Evolutionary conservation across 1,140 invertebrate genomes (phyloP).

Genomic region (Mercenaria mercenaria): DNA sequence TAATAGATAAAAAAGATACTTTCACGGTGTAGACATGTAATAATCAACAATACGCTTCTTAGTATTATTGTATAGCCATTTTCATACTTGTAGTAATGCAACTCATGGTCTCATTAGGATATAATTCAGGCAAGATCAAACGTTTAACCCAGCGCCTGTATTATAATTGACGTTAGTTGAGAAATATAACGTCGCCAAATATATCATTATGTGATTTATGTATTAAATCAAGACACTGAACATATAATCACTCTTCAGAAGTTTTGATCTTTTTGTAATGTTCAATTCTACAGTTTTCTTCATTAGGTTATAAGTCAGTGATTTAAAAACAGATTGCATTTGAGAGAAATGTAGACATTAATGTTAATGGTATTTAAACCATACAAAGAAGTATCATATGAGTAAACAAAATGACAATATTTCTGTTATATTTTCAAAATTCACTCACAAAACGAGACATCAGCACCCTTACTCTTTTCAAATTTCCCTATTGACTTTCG

Average conservation of each 20-base stretch:
- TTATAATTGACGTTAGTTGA: background rate
- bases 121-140: slow-evolving; percentile 12
- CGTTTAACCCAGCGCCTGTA: background rate
- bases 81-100: background rate
- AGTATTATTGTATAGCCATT: no score
- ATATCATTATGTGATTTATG: background rate
- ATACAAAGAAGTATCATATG: no score
- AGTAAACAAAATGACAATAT: no score
- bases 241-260: background rate
- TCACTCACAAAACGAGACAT: background rate
- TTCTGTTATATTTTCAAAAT: no score
- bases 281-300: background rate
- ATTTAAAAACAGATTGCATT: no score
- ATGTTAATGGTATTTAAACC: no score
- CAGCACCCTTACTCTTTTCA: background rate
- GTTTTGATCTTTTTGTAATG: background rate
- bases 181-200: slow-evolving; percentile 23
- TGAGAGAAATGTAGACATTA: no score
- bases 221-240: background rate
- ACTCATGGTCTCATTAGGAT: background rate
- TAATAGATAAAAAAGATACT: no score
- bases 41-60: no score
- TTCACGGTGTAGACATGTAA: no score
- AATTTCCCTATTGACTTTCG: background rate
- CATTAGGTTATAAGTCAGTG: background rate